A percentile compares a stretch with the other conserved stretches of the same genome.
These are phyloP conservation scores for Sarcophaga carnaria DNA, from an alignment of 2,888 invertebrate genomes.

Conservation along the genomic window DNA sequence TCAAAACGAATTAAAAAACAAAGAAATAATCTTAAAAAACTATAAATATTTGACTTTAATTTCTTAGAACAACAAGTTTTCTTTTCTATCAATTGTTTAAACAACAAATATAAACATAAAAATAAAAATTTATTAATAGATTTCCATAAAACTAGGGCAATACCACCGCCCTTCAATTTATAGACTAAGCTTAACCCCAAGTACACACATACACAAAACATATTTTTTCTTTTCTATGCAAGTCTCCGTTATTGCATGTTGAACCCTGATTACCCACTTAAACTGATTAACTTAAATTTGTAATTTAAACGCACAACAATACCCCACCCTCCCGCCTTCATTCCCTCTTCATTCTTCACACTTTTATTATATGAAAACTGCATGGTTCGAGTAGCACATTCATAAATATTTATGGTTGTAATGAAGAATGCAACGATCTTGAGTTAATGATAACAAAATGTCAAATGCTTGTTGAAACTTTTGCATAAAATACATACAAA, in stretches of 20 bases:
- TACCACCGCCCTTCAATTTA: too few species aligned
- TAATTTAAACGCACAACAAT: neutral
- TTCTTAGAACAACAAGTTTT: neutral
- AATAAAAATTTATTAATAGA: neutral
- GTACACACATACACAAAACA: neutral
- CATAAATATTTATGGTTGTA: constrained; percentile 46
- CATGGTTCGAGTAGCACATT: neutral
- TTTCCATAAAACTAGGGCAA: too few species aligned
- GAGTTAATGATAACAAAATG: constrained; percentile 58
- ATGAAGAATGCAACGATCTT: constrained; percentile 58
- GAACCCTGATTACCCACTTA: neutral
- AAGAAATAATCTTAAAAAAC: neutral
- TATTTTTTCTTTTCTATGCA: neutral
- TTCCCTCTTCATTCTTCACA: neutral
- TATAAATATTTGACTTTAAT: constrained; percentile 13
- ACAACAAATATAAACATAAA: neutral
- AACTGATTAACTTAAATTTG: constrained; percentile 4
- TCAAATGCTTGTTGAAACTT: constrained; percentile 58
- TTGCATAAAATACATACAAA: constrained; percentile 53
- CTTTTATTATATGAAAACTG: neutral
- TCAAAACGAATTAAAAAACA: constrained; percentile 43
- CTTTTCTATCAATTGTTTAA: neutral
- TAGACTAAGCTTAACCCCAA: too few species aligned
- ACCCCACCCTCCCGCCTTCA: neutral
- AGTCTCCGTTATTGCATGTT: neutral